phyloP scores from a whole-genome alignment of 2,113 vertebrate species.

The Bos taurus region DNA sequence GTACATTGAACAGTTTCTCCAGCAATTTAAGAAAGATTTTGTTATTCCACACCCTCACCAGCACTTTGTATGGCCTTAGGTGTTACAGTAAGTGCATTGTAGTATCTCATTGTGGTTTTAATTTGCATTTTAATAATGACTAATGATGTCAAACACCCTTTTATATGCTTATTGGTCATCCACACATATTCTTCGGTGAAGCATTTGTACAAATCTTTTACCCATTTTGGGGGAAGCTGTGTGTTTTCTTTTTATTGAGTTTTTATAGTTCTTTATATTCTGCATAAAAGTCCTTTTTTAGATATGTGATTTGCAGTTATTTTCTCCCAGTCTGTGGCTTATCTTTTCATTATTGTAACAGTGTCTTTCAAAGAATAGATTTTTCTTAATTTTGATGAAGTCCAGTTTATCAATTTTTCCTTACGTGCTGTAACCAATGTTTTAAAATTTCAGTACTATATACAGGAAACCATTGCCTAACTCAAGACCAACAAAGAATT shows the following conservation, averaged over 20 bases:
- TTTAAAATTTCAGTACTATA: background rate
- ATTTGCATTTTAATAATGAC: background rate
- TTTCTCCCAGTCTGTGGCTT: background rate
- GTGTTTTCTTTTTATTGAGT: background rate
- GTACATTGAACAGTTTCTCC: background rate
- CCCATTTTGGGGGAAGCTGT: background rate
- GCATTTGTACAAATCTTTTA: background rate
- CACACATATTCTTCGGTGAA: background rate
- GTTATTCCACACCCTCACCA: background rate
- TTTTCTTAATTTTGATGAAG: background rate
- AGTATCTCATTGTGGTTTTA: background rate
- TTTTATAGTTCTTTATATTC: background rate
- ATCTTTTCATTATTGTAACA: background rate
- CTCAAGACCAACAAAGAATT: background rate
- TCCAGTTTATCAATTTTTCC: background rate
- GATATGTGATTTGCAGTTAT: background rate
- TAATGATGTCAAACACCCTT: background rate
- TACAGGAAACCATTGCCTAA: slow-evolving; percentile 1
- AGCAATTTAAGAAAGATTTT: background rate
- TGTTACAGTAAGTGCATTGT: background rate
- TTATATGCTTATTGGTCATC: background rate
- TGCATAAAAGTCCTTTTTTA: background rate
- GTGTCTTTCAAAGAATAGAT: background rate
- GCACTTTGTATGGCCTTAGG: background rate
- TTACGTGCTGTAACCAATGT: background rate